Base-by-base conservation (phyloP, 2,888 invertebrate species). In the Lithophane leautieri region DNA sequence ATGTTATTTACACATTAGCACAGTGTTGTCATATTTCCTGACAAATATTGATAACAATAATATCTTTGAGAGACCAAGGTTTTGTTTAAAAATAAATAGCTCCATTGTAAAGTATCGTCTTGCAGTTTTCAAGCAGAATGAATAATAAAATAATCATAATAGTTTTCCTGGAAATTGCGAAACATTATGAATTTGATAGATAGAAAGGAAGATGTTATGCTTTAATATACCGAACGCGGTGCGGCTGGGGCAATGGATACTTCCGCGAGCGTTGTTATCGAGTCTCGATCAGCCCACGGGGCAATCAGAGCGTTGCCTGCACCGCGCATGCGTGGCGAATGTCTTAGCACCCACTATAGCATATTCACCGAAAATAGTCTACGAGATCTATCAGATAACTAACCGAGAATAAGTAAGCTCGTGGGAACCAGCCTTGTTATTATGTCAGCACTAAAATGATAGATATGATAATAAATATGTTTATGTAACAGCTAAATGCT, bases 251-350 rank as follows among this genome's bases (percentile, higher is more conserved):
- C 85, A 88, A 82, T 86, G 84, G 82, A 85, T 86, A 87, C 88
- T 92, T 92, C 90, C 90, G 88, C 81, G 84, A 89, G 76, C 84
- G 86, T 86, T 74, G 85, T 86, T 90, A 92, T 92, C 91, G 79
- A 86, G 81, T 76, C 85, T 87, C 83, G 84, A 91, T 91, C 91
- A 81, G 85, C 88, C 88, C 88, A 81, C 82, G 86, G 76, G 88
- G 90, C 89, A 91, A 91, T 90, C 89, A 91, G 92, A 91, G 90
- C 92, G 91, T 89, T 87, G 89, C 89, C 76, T 88, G 86, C 88
- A 87, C 70, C 76, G 87, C 88, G 87, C 89, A 89, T 90, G 88
- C 90, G 89, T 88, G 78, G 86, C 85, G 79, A 89, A 90, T 88
- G 76, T 81, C 81, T 87, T 85, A 85, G 69, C 74, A 82, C 76